These are phyloP conservation scores for Myodes glareolus DNA, from an alignment of 2,113 vertebrate species.

Conservation along the genomic window DNA sequence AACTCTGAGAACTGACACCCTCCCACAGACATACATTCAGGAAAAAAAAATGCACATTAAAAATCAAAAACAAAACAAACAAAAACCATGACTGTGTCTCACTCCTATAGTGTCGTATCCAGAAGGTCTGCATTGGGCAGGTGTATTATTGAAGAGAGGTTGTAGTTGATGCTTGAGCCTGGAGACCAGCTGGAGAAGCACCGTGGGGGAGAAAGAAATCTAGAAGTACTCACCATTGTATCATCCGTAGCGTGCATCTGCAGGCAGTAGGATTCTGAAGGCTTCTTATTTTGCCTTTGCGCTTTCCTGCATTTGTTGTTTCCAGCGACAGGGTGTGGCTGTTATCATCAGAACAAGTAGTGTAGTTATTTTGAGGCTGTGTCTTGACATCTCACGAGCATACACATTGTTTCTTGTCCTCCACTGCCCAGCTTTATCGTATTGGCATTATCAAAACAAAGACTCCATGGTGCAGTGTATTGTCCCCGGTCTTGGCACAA, in stretches of 20 bases:
- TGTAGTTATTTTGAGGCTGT: background rate
- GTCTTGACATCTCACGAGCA: background rate
- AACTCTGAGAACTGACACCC: background rate
- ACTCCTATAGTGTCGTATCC: background rate
- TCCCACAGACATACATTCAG: background rate
- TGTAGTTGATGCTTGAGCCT: background rate
- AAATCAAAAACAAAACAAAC: background rate
- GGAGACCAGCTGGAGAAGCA: background rate
- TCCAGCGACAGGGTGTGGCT: background rate
- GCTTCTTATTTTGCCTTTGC: background rate
- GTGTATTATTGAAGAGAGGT: background rate
- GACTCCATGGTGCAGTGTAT: background rate
- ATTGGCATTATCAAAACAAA: background rate
- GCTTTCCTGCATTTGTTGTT: background rate
- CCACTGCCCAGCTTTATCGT: background rate
- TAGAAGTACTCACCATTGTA: background rate
- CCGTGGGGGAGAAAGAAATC: background rate
- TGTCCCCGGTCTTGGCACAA: background rate
- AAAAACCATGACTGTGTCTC: background rate
- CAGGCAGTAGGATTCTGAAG: background rate
- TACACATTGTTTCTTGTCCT: background rate
- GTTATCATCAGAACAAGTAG: background rate
- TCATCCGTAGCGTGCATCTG: background rate
- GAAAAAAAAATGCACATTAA: background rate
- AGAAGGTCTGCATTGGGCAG: background rate